Evolutionary conservation across 1,140 invertebrate species (phyloP), one percentile per base, ranked within the genome.

Genomic region (Penaeus japonicus): DNA sequence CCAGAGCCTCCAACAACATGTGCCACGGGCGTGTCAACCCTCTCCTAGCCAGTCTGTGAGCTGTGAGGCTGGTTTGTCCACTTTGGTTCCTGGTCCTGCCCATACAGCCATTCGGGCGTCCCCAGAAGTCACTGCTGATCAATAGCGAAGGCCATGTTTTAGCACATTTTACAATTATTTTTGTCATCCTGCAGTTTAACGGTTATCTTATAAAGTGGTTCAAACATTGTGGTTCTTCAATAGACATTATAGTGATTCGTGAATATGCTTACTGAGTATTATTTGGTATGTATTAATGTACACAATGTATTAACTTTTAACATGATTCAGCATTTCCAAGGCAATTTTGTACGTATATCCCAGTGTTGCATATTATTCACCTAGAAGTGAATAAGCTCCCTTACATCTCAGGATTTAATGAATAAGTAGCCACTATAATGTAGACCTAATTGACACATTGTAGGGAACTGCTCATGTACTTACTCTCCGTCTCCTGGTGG

Each of bases 381-480:
- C 59, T 83, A 83, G 79, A 88, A 88, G 87, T 88, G 87, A 88
- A 88, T 88, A 88, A 88, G 87, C 87, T 88, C 87, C 87, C 87
- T 88, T 88, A 88, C 87, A 88, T 88, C 87, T 88, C 87, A 88
- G 87, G 87, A 88, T 88, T 88, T 88, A 88, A 88, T 88, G 81
- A 65, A 88, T 88, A 88, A 88, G 87, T 83, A 88, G 87, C 87
- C 87, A 88, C 81, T 88, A 88, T 88, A 88, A 88, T 84, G 87
- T 88, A 88, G 87, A 77, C 81, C 65, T 88, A 88, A 88, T 65
- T 83, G 87, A 88, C 80, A 84, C 87, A 88, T 88, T 82, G 87
- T 88, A 88, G 80, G 87, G 87, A 88, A 88, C 87, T 88, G 87
- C 87, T 88, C 87, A 88, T 88, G 87, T 88, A 88, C 87, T 88